Evolutionary conservation across 1,140 invertebrate species (phyloP).

Genomic region (Dolichoris vasculosae): DNA sequence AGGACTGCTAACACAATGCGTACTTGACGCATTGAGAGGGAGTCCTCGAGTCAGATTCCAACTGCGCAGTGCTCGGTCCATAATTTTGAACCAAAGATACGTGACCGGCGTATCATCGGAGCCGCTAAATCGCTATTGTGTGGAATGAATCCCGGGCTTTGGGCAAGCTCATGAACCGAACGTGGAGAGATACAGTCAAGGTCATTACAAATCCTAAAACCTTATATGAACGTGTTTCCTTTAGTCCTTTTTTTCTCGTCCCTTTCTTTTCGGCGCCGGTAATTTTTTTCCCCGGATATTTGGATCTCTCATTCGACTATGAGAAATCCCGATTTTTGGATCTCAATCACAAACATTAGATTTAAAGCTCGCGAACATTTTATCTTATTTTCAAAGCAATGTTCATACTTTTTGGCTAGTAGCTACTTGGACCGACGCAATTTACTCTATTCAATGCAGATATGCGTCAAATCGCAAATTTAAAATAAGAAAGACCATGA

Average conservation of each 20-base stretch:
- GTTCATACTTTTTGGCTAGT: not conserved
- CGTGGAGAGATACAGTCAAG: not conserved
- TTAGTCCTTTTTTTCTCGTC: not conserved
- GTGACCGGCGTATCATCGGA: slow-evolving; percentile 19
- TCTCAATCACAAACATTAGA: not conserved
- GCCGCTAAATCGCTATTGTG: not conserved
- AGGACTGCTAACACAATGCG: not conserved
- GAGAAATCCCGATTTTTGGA: not conserved
- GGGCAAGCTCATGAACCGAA: not conserved
- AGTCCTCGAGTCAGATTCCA: not conserved
- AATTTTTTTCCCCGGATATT: not conserved
- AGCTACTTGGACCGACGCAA: no score
- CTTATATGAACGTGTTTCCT: not conserved
- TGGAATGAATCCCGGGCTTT: not conserved
- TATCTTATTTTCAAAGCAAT: not conserved
- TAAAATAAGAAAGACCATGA: not conserved
- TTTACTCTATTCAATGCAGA: not conserved
- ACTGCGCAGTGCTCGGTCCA: not conserved
- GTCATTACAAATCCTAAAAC: not conserved
- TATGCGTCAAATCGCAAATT: not conserved
- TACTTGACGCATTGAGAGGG: not conserved
- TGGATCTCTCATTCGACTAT: not conserved
- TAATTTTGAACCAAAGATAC: slow-evolving; percentile 17
- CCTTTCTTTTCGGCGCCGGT: no score
- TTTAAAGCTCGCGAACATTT: not conserved